Base-by-base conservation (phyloP, 2,797 vertebrate species). In the Menidia menidia region DNA sequence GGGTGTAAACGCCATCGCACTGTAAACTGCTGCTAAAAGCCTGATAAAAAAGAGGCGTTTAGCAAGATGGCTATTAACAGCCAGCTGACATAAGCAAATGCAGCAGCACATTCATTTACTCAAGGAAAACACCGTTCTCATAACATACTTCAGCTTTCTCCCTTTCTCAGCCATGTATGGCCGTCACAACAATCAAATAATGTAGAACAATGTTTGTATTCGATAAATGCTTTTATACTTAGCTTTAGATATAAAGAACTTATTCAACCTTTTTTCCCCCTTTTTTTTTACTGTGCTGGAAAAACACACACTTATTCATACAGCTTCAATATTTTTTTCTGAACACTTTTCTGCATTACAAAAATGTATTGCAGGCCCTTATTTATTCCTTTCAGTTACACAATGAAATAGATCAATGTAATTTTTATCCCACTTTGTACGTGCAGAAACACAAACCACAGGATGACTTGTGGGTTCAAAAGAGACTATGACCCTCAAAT, bases 11-110 rank as follows among this genome's bases (percentile, higher is more conserved):
- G 64, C 76, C 87, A 86, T 90, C 88, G 87, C 75, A 80, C 74
- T 71, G 85, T 87, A 87, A 88, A 89, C 88, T 80, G 80, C 90
- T 92, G 92, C 84, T 90, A 74, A 78, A 74, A 81, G 85, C 77
- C 86, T 84, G 91, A 94, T 93, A 92, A 93, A 93, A 87, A 80
- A 71, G 73, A 83, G 48, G 75, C 70, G 12, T 83, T 83, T 57
- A 81, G 82, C 87, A 87, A 78, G 78, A 84, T 58, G 78, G 80
- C 88, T 90, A 73, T 89, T 90, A 88, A 81, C 83, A 71, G 75
- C 75, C 73, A 62, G 78, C 82, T 85, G 84, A 91, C 85, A 88
- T 78, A 85, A 91, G 82, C 85, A 81, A 73, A 76, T 75, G 47
- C 56, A 80, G 79, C 84, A 87, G 85, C 85, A 85, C 80, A 73